Evolutionary conservation across 2,797 vertebrate genomes (phyloP).

Genomic region (Gadopsis marmoratus): DNA sequence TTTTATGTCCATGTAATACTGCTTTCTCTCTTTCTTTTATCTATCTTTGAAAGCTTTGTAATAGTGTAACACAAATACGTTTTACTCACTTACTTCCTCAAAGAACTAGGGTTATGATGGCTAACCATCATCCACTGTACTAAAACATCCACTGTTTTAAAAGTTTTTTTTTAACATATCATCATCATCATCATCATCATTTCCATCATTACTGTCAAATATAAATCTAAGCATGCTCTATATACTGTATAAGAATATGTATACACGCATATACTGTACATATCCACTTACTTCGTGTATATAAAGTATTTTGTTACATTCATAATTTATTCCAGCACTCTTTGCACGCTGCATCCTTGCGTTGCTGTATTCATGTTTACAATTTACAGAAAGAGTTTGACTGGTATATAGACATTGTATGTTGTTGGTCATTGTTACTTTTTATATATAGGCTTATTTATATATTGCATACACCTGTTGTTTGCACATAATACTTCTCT

Average conservation of each 20-base stretch:
- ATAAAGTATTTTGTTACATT: too few species aligned
- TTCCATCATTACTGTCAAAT: neutral
- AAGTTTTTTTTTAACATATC: neutral
- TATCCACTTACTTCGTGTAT: neutral
- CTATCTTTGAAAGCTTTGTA: neutral
- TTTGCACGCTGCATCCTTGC: too few species aligned
- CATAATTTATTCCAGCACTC: too few species aligned
- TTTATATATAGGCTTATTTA: too few species aligned
- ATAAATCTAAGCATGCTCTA: neutral
- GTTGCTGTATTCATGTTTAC: too few species aligned
- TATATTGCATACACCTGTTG: too few species aligned
- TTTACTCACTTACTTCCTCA: neutral
- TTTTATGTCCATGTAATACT: neutral
- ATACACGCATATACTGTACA: too few species aligned
- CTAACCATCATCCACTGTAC: neutral
- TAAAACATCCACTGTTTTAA: too few species aligned
- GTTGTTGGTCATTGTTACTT: too few species aligned
- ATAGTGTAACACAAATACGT: neutral
- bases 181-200: neutral
- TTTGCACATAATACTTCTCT: too few species aligned
- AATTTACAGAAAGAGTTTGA: too few species aligned
- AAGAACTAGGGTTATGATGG: neutral
- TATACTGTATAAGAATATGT: neutral
- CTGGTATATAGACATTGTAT: too few species aligned
- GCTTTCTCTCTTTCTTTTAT: neutral